Percentiles rank a stretch among this genome's conserved stretches.
phyloP scores from a whole-genome alignment of 2,113 vertebrate genomes.

The Aramus guarauna region DNA sequence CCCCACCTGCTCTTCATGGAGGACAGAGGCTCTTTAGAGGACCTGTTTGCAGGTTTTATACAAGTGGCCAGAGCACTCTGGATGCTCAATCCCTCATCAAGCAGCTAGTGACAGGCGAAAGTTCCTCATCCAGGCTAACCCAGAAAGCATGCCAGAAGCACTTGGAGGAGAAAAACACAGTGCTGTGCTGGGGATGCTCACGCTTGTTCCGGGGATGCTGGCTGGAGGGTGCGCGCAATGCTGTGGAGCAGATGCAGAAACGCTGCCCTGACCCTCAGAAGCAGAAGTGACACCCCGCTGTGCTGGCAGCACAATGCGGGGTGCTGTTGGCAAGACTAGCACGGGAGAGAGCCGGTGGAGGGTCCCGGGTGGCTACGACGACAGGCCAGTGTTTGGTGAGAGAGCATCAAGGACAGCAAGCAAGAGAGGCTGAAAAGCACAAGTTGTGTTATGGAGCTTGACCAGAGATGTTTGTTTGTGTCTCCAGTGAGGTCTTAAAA shows the following conservation, averaged over 20 bases:
- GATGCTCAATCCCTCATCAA: neutral
- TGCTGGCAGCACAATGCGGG: neutral
- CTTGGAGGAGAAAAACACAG: neutral
- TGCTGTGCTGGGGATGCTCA: neutral
- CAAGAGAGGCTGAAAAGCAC: neutral
- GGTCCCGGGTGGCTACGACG: fast-evolving
- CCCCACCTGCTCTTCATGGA: neutral
- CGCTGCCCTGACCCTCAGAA: neutral
- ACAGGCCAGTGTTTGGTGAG: neutral
- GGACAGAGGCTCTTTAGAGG: neutral
- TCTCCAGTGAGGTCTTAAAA: neutral
- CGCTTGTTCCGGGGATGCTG: fast-evolving
- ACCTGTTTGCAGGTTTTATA: neutral
- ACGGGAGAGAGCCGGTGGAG: neutral
- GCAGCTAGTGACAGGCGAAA: neutral
- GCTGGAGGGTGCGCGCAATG: neutral
- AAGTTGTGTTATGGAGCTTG: neutral
- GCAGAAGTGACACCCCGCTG: neutral
- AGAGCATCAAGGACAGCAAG: neutral
- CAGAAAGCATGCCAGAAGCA: neutral
- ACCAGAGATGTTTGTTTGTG: neutral
- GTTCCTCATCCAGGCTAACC: neutral
- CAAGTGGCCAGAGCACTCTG: neutral
- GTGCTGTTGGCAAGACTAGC: neutral
- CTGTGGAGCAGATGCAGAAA: neutral